Conservation (phyloP, 2,113 vertebrate genomes). For the Antennarius striatus region DNA sequence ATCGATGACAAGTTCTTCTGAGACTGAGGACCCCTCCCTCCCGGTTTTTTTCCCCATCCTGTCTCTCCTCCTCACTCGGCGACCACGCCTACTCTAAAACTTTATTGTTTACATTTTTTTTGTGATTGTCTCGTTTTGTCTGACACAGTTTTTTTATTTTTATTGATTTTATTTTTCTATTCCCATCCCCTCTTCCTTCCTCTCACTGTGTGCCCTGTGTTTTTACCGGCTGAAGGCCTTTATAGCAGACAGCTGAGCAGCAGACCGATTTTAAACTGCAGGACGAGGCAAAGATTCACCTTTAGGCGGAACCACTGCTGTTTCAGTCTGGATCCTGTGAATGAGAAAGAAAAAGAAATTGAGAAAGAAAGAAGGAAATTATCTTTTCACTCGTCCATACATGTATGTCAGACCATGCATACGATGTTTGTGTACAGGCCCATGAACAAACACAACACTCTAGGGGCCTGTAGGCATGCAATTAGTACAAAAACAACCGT, state of each 20-base stretch:
- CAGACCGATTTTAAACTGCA: slow-evolving; percentile 27
- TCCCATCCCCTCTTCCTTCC: slow-evolving; percentile 22
- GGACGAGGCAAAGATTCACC: slow-evolving; percentile 22
- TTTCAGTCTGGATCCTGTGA: too few species aligned
- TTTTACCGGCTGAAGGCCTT: slow-evolving; percentile 64
- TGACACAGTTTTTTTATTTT: slow-evolving; percentile 60
- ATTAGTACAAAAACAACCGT: too few species aligned
- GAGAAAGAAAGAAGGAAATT: too few species aligned
- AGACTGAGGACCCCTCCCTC: slow-evolving; percentile 60
- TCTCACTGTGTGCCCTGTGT: slow-evolving; percentile 59
- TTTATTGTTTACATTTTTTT: slow-evolving; percentile 40
- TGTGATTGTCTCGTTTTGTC: slow-evolving; percentile 56
- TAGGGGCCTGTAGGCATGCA: too few species aligned
- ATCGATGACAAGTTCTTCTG: slow-evolving; percentile 99
- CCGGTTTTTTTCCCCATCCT: slow-evolving; percentile 7
- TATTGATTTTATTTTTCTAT: slow-evolving; percentile 62
- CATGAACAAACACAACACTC: too few species aligned
- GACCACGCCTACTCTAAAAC: slow-evolving; percentile 41
- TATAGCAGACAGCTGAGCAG: slow-evolving; percentile 28
- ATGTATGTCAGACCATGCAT: too few species aligned
- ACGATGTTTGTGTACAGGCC: too few species aligned
- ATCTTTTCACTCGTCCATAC: too few species aligned
- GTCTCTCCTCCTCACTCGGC: slow-evolving; percentile 18
- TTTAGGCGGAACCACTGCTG: neutral
- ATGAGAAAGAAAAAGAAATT: too few species aligned